Base-by-base conservation (phyloP, 2,888 invertebrate species). In the Nysson spinosus region DNA sequence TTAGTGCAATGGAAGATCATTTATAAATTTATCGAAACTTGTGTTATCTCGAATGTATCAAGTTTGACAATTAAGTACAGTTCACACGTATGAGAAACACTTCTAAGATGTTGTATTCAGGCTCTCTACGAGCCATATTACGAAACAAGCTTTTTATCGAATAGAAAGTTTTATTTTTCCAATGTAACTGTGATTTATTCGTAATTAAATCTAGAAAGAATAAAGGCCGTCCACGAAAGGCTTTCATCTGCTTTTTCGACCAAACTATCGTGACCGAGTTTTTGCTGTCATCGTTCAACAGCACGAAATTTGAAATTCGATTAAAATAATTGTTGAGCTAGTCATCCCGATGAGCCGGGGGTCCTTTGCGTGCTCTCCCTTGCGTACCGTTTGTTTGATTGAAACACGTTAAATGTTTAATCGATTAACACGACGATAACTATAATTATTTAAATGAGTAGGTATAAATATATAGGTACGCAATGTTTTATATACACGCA, bases 341-440 rank as follows among this genome's bases (percentile, higher is more conserved):
- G 84, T 85, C 85, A 83, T 80, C 77, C 75, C 76, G 74, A 78
- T 77, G 74, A 68, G 72, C 70, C 71, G 70, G 75, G n/a, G 79
- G 69, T 82, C 76, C 74, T 83, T 76, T 72, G 76, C 84, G 79
- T 69, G 67, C 62, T 66, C 69, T 67, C 70, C 55, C 60, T 30
- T 50, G 49, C 57, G 57, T 37, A 49, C 39, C 39, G 56, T 57
- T 67, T 40, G 6, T 57, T 63, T 52, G 56, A 72, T 67, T 40
- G 24, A 55, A 32, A 17, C 35, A 34, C 16, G 19, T 26, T 35
- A 20, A 44, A 52, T 58, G 64, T 74, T 60, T 43, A 35, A 58
- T 70, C 57, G 60, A 72, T 49, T 22, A 37, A 57, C 54, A 68
- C 54, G 61, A 78, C 52, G 60, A 71, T 69, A 78, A 72, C 65